Percentiles rank a stretch among this genome's conserved stretches.
These are phyloP conservation scores for Pammene fasciana DNA, from an alignment of 2,888 invertebrate species.

Conservation along the genomic window DNA sequence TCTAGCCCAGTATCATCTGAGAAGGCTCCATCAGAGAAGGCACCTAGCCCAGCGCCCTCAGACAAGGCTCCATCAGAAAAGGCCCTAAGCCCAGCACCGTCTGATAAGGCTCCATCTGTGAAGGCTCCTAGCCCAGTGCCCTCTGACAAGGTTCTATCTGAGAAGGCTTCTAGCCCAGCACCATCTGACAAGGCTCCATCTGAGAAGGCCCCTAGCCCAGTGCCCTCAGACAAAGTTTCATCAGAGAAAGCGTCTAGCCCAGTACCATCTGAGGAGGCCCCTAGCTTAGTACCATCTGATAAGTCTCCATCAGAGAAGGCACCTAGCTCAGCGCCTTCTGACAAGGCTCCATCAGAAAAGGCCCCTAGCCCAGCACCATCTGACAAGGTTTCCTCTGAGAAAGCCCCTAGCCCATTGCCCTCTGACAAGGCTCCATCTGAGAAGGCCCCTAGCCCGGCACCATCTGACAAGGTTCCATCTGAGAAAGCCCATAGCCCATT, in stretches of 20 bases:
- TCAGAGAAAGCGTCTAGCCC: constrained; percentile 36
- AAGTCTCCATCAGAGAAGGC: constrained; percentile 1
- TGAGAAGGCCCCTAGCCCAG: constrained; percentile 16
- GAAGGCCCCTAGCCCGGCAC: constrained; percentile 4
- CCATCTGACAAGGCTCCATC: not conserved
- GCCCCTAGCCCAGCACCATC: not conserved
- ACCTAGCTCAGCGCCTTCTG: not conserved
- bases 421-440: constrained; percentile 26
- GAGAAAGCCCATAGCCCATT: constrained; percentile 25
- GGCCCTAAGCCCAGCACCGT: constrained; percentile 29
- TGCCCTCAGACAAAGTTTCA: not conserved
- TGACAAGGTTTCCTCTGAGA: constrained; percentile 1
- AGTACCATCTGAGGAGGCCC: constrained; percentile 23
- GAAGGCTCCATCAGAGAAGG: constrained; percentile 6
- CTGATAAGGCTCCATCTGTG: constrained; percentile 1
- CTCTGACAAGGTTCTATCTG: constrained; percentile 31
- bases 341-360: constrained; percentile 2
- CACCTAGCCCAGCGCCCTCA: no score
- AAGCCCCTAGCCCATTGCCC: not conserved
- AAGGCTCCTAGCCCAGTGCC: constrained; percentile 9
- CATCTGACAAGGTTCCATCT: constrained; percentile 7
- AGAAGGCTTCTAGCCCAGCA: not conserved
- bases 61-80: not conserved
- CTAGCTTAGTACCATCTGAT: not conserved
- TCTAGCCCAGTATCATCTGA: constrained; percentile 25